These are phyloP conservation scores for Patagioenas fasciata DNA, from an alignment of 2,113 vertebrate species.

Conservation along the genomic window DNA sequence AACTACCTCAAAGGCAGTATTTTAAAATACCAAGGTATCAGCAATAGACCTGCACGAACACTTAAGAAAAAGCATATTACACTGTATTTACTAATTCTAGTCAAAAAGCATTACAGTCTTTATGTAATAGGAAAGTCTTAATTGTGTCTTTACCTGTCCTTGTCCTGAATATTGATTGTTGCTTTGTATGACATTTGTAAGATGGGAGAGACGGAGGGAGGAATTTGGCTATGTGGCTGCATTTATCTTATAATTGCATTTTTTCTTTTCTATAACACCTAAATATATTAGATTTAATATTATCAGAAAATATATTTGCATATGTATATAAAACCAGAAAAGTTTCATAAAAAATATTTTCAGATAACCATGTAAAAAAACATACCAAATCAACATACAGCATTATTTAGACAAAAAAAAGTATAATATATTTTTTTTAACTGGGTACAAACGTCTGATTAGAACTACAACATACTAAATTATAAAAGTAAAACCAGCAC, in stretches of 20 bases:
- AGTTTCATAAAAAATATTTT: background rate
- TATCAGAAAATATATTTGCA: background rate
- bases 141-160: background rate
- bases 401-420: background rate
- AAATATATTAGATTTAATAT: background rate
- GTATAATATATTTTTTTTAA: background rate
- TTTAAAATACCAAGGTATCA: background rate
- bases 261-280: background rate
- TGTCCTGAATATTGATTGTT: background rate
- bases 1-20: background rate
- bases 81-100: background rate
- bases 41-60: background rate
- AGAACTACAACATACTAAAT: background rate
- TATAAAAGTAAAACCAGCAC: background rate
- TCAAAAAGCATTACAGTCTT: background rate
- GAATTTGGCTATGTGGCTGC: background rate
- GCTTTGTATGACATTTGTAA: background rate
- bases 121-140: background rate
- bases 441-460: background rate
- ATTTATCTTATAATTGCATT: background rate
- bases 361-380: background rate
- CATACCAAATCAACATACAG: background rate
- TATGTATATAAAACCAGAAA: background rate
- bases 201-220: background rate
- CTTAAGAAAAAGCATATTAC: background rate